Evolutionary conservation across 2,888 invertebrate species (phyloP), one percentile per base, ranked within the genome.

Genomic region (Metacarcinus magister): DNA sequence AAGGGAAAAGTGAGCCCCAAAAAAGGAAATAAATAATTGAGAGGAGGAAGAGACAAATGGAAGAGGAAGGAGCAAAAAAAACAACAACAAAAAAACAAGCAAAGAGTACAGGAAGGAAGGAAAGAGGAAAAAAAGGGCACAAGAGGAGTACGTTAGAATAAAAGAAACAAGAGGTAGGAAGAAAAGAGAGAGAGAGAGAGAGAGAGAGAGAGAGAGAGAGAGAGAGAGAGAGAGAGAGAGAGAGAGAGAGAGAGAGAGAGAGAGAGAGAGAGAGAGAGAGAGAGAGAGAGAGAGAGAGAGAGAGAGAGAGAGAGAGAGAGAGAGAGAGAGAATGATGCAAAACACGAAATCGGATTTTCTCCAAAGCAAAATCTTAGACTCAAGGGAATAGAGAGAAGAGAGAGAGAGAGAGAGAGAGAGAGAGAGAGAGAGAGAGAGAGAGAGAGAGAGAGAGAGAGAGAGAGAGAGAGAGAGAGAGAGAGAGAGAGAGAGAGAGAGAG

Each of bases 341-440:
- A 54, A 54, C 54, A 54, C 54, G 54, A 54, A 54, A 54, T 54
- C 54, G 54, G 54, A 54, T 54, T 54, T 54, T 54, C 54, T 4
- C 54, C 54, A 54, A 54, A 54, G 54, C 13, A 54, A 54, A 54
- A 54, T 16, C 54, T 10, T 54, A 54, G 54, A 54, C 54, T 54
- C 54, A 39, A 13, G 39, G 28, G 28, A 44, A 46, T 46, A 19
- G 28, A 13, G 28, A 28, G 10, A 28, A 75, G n/a, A 16, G 16
- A 28, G 5, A 4, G 19, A 32, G 82, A 32, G 67, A 67, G 67
- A 67, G 67, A 67, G 67, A 67, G 67, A 67, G 67, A 67, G 67
- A 67, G 67, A 67, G 67, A 67, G 67, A 67, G 67, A 67, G 67
- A 67, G 67, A 67, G 67, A 67, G 67, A 67, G 67, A 67, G 67